phyloP scores from a whole-genome alignment of 2,888 invertebrate species.

The Acrocyrtus sp. region DNA sequence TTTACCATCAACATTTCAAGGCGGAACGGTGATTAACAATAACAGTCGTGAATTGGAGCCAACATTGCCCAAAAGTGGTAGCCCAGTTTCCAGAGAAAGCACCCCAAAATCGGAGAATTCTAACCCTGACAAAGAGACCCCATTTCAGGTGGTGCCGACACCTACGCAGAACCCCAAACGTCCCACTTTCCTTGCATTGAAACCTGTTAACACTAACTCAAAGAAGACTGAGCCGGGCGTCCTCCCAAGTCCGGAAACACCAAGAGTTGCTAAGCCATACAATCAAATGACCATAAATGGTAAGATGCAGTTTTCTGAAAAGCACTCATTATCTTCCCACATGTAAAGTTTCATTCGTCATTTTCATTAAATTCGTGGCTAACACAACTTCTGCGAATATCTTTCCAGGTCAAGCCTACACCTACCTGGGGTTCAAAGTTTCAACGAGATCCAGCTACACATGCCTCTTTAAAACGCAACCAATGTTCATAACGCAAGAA shows the following conservation, averaged over 20 bases:
- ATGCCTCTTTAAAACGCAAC: conserved; percentile 92
- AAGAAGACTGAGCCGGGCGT: conserved; percentile 66
- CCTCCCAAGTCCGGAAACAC: conserved; percentile 90
- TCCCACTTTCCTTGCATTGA: conserved; percentile 61
- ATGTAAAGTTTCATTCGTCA: background rate
- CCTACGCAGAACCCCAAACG: conserved; percentile 50
- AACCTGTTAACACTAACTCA: conserved; percentile 54
- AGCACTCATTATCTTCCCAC: conserved; percentile 1
- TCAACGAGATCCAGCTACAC: conserved; percentile 93
- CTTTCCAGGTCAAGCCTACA: conserved; percentile 76
- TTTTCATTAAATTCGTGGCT: conserved; percentile 20
- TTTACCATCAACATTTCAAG: background rate
- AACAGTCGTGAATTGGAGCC: no score
- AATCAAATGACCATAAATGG: conserved; percentile 90
- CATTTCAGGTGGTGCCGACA: conserved; percentile 34
- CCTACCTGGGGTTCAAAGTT: conserved; percentile 89
- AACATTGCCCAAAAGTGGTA: no score
- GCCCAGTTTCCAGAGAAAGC: background rate
- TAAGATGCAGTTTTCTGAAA: conserved; percentile 66
- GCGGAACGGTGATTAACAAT: no score
- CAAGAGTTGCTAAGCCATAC: conserved; percentile 87
- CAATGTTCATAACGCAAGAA: conserved; percentile 81
- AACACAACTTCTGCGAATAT: no score
- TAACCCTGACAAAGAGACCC: conserved; percentile 16
- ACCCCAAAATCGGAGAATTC: conserved; percentile 33